Base-by-base conservation (phyloP, 2,888 invertebrate genomes). In the Monopis laevigella region DNA sequence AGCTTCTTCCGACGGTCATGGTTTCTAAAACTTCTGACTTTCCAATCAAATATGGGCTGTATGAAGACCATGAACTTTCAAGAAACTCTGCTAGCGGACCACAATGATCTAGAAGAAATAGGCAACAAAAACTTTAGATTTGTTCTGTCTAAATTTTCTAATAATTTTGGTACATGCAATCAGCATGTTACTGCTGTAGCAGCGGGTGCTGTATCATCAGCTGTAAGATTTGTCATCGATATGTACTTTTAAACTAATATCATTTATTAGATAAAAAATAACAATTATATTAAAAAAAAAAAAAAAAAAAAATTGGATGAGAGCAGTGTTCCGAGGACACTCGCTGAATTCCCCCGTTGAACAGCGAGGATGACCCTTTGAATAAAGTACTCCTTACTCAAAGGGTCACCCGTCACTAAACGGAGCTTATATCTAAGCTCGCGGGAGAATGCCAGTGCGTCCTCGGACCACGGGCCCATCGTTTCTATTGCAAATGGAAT, bases 1-100 rank as follows among this genome's bases (percentile, higher is more conserved):
- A 50, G 62, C 10, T 65, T 68, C 43, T 35, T 65, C 1, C 54
- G 50, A 3, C 51, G 52, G 0, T 21, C 48, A 0, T 69, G 68
- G 69, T 26, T 71, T 10, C 27, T 35, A 6, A 43, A 45, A 7
- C 40, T 60, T 1, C 42, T 60, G 1, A 39, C 27, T 0, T 55
- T 44, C 28, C 66, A 69, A 48, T 56, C 56, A 1, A n/a, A 40
- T 0, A 16, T 41, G 6, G 71, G 71, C 2, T 71, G 69, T 17
- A 17, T 32, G 17, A 32, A 17, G 14, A 32, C 11, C 2, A 30
- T 30, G 30, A 11, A 11, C 12, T 13, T 30, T 30, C n/a, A 6
- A 24, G 24, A 24, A 24, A 10, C 10, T 24, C 6, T 24, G 24
- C 24, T 24, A 24, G 24, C 6, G 10, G 10, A 24, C 24, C 24